A percentile compares a stretch with the other conserved stretches of the same genome.
Conservation (phyloP, 1,140 invertebrate genomes). For the Adoxophyes honmai region DNA sequence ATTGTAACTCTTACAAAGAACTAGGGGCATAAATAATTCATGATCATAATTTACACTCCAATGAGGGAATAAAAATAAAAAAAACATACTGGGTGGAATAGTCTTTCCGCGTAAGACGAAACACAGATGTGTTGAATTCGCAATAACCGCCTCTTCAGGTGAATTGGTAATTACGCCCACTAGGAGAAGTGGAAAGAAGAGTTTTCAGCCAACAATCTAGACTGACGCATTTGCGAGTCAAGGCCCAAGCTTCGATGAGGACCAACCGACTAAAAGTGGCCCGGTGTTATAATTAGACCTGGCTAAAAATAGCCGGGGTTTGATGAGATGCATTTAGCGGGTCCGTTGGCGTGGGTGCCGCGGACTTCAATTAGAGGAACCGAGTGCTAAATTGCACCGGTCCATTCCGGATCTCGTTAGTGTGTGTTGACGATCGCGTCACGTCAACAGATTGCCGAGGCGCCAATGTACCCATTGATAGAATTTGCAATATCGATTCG, state of each 20-base stretch:
- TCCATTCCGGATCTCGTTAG: conserved; percentile 35
- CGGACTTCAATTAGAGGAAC: conserved; percentile 55
- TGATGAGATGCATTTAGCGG: conserved; percentile 44
- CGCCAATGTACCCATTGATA: conserved; percentile 37
- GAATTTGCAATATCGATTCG: conserved; percentile 20
- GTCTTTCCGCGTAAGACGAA: neutral
- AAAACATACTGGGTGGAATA: neutral
- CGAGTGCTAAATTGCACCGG: conserved; percentile 33
- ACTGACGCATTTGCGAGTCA: conserved; percentile 3
- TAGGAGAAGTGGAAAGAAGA: neutral
- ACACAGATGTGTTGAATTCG: neutral
- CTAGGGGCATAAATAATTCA: conserved; percentile 1
- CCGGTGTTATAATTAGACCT: conserved; percentile 53
- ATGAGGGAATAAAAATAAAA: neutral
- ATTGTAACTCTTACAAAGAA: neutral
- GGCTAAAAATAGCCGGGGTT: conserved; percentile 49
- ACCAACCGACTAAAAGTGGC: conserved; percentile 38
- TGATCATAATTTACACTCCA: neutral
- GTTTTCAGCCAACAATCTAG: conserved; percentile 2
- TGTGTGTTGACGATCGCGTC: conserved; percentile 27
- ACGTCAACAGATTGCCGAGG: conserved; percentile 37
- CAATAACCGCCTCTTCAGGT: neutral
- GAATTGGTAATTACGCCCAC: conserved; percentile 6
- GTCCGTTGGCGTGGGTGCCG: conserved; percentile 40
- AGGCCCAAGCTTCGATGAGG: neutral